Conservation (phyloP, 37 sponge, comb jelly and placozoan species). For the Spongilla lacustris region DNA sequence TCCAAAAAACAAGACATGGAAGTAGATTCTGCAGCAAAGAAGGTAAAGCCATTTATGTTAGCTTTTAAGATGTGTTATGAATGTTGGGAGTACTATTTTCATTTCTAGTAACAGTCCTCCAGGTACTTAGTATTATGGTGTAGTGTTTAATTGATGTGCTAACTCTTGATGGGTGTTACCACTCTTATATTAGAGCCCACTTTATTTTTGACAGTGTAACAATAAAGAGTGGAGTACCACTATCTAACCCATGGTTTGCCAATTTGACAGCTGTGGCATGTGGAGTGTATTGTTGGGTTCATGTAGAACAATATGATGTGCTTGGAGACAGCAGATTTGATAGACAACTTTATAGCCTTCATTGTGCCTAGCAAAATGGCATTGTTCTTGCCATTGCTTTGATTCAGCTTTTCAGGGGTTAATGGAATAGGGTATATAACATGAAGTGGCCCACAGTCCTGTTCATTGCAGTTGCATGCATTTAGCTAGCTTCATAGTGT, state of each 20-base stretch:
- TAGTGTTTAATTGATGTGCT: no score
- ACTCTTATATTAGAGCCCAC: background rate
- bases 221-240: no score
- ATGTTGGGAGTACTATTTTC: no score
- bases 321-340: background rate
- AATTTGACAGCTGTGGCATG: background rate
- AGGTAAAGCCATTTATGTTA: conserved; percentile 9
- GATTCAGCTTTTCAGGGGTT: background rate
- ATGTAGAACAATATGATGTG: background rate
- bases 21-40: conserved; percentile 69
- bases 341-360: background rate
- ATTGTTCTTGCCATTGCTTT: background rate
- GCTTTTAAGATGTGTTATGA: background rate
- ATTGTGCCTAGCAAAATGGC: background rate
- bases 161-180: background rate
- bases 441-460: background rate
- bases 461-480: no score
- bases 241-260: background rate
- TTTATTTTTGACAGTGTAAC: background rate
- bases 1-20: conserved; percentile 30
- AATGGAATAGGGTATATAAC: background rate
- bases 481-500: background rate
- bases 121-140: no score
- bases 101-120: no score
- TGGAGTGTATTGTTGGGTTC: background rate